A percentile compares a stretch with the other conserved stretches of the same genome.
Conservation (phyloP, 2,888 invertebrate genomes). For the Pyralis farinalis region DNA sequence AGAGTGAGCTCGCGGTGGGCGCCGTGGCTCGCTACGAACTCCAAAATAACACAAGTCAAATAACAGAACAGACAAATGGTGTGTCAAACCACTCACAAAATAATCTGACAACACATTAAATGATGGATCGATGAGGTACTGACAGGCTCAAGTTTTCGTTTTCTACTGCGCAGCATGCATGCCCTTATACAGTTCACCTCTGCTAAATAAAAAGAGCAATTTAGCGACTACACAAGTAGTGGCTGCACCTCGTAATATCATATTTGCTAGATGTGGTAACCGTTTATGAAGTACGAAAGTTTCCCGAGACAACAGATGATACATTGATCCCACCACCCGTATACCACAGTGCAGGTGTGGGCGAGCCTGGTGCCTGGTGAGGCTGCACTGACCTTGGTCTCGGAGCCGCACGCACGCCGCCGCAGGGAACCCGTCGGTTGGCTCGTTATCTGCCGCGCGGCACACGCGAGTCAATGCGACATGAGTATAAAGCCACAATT, state of each 20-base stretch:
- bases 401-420: not conserved
- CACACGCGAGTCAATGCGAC: not conserved
- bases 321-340: not conserved
- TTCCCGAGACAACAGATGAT: too few relatives aligned
- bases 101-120: constrained; percentile 7
- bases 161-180: constrained; percentile 7
- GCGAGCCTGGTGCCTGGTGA: not conserved
- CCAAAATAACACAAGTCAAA: constrained; percentile 52
- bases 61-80: constrained; percentile 30
- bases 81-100: constrained; percentile 16
- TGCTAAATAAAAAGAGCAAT: too few relatives aligned
- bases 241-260: too few relatives aligned
- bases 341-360: not conserved
- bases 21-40: constrained; percentile 56
- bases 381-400: not conserved
- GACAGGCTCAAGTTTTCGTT: not conserved
- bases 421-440: not conserved
- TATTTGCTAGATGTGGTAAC: too few relatives aligned
- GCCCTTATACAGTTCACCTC: constrained; percentile 5
- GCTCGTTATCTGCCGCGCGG: constrained; percentile 1
- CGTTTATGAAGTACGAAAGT: too few relatives aligned
- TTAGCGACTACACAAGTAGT: too few relatives aligned
- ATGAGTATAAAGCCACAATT: too few relatives aligned
- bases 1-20: constrained; percentile 61
- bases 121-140: not conserved